Conservation (phyloP, 30 jellyfish, hydroid and myxozoan genomes). For the Catostylus mosaicus region DNA sequence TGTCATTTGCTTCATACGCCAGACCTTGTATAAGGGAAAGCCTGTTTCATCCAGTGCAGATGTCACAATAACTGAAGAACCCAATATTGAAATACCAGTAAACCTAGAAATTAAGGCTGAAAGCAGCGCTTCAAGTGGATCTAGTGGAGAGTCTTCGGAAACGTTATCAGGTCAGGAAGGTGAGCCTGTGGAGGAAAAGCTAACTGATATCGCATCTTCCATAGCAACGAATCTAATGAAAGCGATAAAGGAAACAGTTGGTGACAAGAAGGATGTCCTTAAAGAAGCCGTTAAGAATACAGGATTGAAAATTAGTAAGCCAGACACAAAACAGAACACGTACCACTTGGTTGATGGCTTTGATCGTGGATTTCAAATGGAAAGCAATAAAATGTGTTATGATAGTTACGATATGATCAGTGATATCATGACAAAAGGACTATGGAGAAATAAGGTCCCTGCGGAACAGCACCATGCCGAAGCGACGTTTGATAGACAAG, state of each 20-base stretch:
- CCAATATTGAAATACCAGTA: constrained; percentile 16
- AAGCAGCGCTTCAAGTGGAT: constrained; percentile 26
- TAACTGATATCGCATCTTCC: constrained; percentile 66
- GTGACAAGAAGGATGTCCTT: neutral
- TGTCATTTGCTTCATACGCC: constrained; percentile 20
- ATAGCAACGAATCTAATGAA: constrained; percentile 59
- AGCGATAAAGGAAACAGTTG: constrained; percentile 53
- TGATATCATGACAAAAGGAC: constrained; percentile 33
- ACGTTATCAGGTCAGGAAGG: constrained; percentile 57
- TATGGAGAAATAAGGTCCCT: neutral
- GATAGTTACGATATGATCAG: constrained; percentile 5
- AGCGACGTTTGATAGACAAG: constrained; percentile 6
- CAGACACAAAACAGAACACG: neutral
- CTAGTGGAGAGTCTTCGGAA: constrained; percentile 61
- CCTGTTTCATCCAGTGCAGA: neutral
- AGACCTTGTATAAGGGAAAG: neutral
- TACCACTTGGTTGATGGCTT: constrained; percentile 49
- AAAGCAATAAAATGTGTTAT: constrained; percentile 9
- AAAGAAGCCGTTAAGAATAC: neutral
- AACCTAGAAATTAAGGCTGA: constrained; percentile 14
- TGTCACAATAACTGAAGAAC: neutral
- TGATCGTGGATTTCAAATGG: constrained; percentile 38
- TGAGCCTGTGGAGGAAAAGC: constrained; percentile 52
- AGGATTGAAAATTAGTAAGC: neutral
- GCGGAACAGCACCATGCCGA: neutral